Percentiles rank a stretch among this genome's conserved stretches.
Evolutionary conservation across 2,113 vertebrate genomes (phyloP).

Genomic region (rat (Rattus norvegicus)): GRCr8 NC_086027.1:101468001-101468500

Average conservation of each 20-base stretch:
- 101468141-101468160: neutral
- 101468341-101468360: neutral
- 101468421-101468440: neutral
- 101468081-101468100: neutral
- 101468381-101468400: neutral
- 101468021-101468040: neutral
- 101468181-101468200: neutral
- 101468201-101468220: neutral
- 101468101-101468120: neutral
- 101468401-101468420: neutral
- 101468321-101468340: neutral
- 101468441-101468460: neutral
- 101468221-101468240: neutral
- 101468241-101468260: neutral
- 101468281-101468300: neutral
- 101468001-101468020: neutral
- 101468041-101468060: neutral
- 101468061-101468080: neutral
- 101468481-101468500: neutral
- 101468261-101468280: neutral
- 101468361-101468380: neutral
- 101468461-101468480: neutral
- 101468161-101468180: no score
- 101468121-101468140: rapidly evolving
- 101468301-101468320: neutral